phyloP scores from a whole-genome alignment of 2,797 vertebrate genomes.

The Chiloscyllium punctatum region DNA sequence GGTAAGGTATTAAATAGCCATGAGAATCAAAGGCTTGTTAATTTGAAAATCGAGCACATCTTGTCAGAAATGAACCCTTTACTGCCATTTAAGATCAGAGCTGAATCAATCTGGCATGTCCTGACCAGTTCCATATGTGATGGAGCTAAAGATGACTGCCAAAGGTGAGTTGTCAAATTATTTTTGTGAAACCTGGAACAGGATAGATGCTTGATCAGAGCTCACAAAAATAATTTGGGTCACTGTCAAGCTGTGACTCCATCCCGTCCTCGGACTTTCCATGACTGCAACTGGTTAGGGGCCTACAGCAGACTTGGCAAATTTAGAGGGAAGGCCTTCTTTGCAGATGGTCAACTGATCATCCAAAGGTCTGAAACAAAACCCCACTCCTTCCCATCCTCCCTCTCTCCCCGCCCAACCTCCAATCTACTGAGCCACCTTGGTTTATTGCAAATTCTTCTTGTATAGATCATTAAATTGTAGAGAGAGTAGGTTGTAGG shows the following conservation, averaged over 20 bases:
- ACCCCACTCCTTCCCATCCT: not conserved
- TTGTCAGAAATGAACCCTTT: not conserved
- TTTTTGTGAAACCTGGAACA: not conserved
- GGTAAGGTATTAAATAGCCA: not conserved
- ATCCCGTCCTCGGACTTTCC: not conserved
- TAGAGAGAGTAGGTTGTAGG: not conserved
- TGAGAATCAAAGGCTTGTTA: not conserved
- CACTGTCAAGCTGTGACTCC: not conserved
- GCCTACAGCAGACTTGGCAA: no score
- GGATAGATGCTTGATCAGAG: no score
- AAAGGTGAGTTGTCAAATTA: not conserved
- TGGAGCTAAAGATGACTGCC: not conserved
- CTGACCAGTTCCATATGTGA: not conserved
- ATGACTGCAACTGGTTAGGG: not conserved
- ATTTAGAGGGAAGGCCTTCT: not conserved
- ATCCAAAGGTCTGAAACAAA: not conserved
- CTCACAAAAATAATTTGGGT: not conserved
- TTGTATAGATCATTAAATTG: not conserved
- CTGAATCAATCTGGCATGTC: not conserved
- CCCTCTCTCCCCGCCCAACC: not conserved
- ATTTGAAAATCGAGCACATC: not conserved
- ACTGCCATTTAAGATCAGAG: not conserved
- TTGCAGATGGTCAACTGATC: not conserved
- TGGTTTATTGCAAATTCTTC: not conserved
- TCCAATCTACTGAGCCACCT: no score